Percentiles rank a stretch among this genome's conserved stretches.
Conservation (phyloP, 2,888 invertebrate genomes). For the Allacma fusca region DNA sequence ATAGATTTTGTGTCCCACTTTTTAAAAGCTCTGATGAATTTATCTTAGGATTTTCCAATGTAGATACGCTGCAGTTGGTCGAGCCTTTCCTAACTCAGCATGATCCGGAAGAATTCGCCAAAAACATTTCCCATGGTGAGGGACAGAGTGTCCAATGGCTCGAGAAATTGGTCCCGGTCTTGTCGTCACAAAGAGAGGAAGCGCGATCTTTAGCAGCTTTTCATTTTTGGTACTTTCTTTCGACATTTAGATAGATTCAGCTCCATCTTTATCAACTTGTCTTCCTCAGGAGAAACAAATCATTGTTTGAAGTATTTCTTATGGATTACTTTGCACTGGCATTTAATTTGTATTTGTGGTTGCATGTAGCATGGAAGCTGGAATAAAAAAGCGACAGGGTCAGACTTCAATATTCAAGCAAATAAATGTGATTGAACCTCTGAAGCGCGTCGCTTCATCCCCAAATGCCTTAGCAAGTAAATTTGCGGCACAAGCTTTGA, state of each 20-base stretch:
- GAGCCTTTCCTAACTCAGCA: constrained; percentile 96
- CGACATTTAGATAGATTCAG: no score
- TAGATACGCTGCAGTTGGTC: constrained; percentile 92
- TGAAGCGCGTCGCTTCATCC: constrained; percentile 96
- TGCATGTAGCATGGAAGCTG: constrained; percentile 99
- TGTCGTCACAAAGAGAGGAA: constrained; percentile 93
- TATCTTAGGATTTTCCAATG: constrained; percentile 40
- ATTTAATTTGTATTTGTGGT: no score
- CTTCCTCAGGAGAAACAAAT: no score
- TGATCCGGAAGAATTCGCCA: constrained; percentile 95
- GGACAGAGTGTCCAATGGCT: constrained; percentile 97
- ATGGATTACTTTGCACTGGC: no score
- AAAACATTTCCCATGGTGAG: constrained; percentile 91
- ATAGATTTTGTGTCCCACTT: constrained; percentile 22
- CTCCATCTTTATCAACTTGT: no score
- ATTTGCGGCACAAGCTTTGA: constrained; percentile 90
- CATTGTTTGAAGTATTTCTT: no score
- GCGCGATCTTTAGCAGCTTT: constrained; percentile 96
- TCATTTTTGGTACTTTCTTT: constrained; percentile 70
- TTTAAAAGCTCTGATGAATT: constrained; percentile 38
- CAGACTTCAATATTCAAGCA: constrained; percentile 90
- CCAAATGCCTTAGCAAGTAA: constrained; percentile 98
- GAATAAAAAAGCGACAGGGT: constrained; percentile 93
- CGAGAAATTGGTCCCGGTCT: constrained; percentile 87
- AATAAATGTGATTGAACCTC: constrained; percentile 92